Evolutionary conservation across 2,113 vertebrate species (phyloP), one percentile per base, ranked within the genome.

Genomic region (Gila orcuttii): DNA sequence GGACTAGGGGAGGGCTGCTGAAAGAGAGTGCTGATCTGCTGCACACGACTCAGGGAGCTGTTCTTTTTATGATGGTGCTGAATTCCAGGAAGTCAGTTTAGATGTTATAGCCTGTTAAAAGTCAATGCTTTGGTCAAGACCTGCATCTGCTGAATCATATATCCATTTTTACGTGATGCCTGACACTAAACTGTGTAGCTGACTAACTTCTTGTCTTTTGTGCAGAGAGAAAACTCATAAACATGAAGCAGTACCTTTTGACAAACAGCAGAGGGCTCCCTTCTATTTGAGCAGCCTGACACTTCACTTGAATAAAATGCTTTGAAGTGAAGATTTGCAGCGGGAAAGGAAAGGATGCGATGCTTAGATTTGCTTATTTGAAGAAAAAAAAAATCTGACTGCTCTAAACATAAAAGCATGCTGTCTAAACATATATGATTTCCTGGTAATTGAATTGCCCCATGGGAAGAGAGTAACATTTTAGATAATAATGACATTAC

Each of bases 201-300:
- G 31, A 25, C 21, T 13, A 59, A 59, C 12, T 79, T 2, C 19
- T 10, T 23, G 19, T 71, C 31, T 39, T 0, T 21, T 13, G 10
- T 23, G 62, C 6, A 64, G 1, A 81, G 8, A 50, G 6, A 28
- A 42, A 66, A 50, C 1, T 78, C 19, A n/a, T n/a, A 25, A 5
- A 23, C 17, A 15, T 2, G n/a, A 39, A 79, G 88, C 77, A 91
- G 59, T 90, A 74, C 84, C 80, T 85, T 69, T 17, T 45, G 42
- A 19, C 45, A 78, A 83, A 85, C 90, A 91, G 85, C 86, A 91
- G 90, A 91, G 88, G 90, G 80, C 90, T 86, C 88, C 78, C 84
- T 89, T 90, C 84, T 87, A 89, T 91, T 73, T 87, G 75, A 87
- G 79, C 90, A 86, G 84, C 75, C 31, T 86, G 78, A 87, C 88